Evolutionary conservation across 1,140 invertebrate species (phyloP).

Genomic region (Leptinotarsa texana): DNA sequence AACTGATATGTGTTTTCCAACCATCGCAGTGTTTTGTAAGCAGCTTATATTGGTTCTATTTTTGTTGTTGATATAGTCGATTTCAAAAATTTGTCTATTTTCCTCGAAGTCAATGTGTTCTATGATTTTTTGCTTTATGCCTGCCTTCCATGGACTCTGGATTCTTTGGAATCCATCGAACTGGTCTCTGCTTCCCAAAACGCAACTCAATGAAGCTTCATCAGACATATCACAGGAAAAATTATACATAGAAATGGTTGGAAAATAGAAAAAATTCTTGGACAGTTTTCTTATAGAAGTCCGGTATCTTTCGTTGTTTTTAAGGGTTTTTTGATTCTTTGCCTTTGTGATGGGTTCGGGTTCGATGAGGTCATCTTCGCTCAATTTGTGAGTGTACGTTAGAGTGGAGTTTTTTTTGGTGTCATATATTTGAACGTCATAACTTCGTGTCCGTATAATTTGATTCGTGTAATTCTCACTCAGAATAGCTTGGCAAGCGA

Average conservation of each 20-base stretch:
- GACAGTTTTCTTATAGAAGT: conserved; percentile 63
- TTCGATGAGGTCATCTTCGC: conserved; percentile 48
- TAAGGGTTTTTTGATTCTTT: conserved; percentile 60
- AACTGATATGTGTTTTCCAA: conserved; percentile 46
- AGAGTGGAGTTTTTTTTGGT: conserved; percentile 54
- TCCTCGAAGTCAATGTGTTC: conserved; percentile 45
- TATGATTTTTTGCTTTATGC: conserved; percentile 24
- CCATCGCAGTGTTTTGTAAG: conserved; percentile 25
- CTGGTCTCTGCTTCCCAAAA: conserved; percentile 37
- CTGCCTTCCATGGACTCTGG: conserved; percentile 28
- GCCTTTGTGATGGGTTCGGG: conserved; percentile 56
- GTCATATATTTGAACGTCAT: conserved; percentile 61
- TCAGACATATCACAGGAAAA: conserved; percentile 43
- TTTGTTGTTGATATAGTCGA: conserved; percentile 31
- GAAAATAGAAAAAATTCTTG: conserved; percentile 64
- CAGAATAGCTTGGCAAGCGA: conserved; percentile 61
- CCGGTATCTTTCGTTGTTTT: conserved; percentile 63
- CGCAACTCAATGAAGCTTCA: conserved; percentile 32
- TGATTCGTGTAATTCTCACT: conserved; percentile 57
- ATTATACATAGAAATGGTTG: conserved; percentile 56
- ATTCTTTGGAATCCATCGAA: conserved; percentile 30
- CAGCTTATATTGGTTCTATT: conserved; percentile 28
- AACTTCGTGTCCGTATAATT: conserved; percentile 59
- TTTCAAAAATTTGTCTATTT: conserved; percentile 38
- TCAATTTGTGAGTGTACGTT: conserved; percentile 55